Evolutionary conservation across 2,797 vertebrate genomes (phyloP).

Genomic region (Diplodus puntazzo): DNA sequence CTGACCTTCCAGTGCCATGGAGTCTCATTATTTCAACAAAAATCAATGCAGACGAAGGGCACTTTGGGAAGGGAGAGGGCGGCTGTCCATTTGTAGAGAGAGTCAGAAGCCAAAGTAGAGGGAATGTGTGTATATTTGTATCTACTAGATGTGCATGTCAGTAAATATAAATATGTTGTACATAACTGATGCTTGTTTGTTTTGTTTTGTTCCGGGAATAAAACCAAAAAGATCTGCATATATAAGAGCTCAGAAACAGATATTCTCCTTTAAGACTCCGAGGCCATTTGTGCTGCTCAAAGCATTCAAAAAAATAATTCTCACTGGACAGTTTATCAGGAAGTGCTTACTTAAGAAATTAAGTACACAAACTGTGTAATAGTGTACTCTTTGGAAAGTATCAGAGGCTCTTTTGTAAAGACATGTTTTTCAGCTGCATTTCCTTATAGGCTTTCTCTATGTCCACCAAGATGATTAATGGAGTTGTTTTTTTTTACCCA

Average conservation of each 20-base stretch:
- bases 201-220: background rate
- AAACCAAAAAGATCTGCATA: background rate
- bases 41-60: conserved; percentile 90
- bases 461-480: too few relatives aligned
- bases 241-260: background rate
- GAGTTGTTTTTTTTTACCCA: background rate
- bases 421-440: too few relatives aligned
- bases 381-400: background rate
- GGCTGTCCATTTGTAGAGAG: conserved; percentile 30
- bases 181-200: background rate
- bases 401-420: background rate
- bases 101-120: conserved; percentile 28
- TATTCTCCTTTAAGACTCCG: background rate
- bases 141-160: background rate
- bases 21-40: conserved; percentile 86
- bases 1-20: conserved; percentile 83
- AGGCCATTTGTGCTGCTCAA: background rate
- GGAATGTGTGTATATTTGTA: background rate
- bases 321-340: background rate
- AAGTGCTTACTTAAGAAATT: background rate
- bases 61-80: conserved; percentile 69
- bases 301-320: background rate
- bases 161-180: background rate
- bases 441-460: too few relatives aligned
- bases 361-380: background rate